Conservation (phyloP, 1,140 invertebrate genomes). For the Saccostrea glomerata region DNA sequence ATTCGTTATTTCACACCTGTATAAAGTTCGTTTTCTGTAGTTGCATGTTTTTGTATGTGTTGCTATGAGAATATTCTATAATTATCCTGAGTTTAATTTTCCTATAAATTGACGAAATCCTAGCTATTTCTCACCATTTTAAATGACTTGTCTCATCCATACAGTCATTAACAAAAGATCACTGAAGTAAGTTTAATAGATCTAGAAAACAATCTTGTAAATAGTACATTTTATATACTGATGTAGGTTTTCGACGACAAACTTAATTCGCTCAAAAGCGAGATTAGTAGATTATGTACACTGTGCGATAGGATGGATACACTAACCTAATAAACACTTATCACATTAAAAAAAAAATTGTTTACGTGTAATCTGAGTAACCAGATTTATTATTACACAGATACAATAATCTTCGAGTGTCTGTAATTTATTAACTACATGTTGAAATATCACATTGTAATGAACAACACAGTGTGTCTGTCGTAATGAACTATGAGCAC, state of each 20-base stretch:
- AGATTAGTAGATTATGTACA: slow-evolving; percentile 43
- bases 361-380: slow-evolving; percentile 7
- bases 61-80: slow-evolving; percentile 26
- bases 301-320: slow-evolving; percentile 33
- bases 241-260: slow-evolving; percentile 26
- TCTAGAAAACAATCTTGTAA: slow-evolving; percentile 6
- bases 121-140: slow-evolving; percentile 40
- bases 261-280: slow-evolving; percentile 37
- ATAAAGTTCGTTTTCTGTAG: background rate
- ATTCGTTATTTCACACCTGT: background rate
- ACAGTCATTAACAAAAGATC: slow-evolving; percentile 39
- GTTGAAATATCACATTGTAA: slow-evolving; percentile 28
- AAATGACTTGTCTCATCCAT: slow-evolving; percentile 40
- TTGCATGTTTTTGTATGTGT: slow-evolving; percentile 10
- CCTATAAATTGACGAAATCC: slow-evolving; percentile 39
- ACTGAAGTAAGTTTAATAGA: slow-evolving; percentile 28
- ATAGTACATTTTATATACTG: slow-evolving; percentile 27
- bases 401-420: slow-evolving; percentile 25
- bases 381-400: slow-evolving; percentile 3
- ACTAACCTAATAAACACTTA: slow-evolving; percentile 28
- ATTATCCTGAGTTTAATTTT: slow-evolving; percentile 33
- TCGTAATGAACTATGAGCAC: slow-evolving; percentile 32
- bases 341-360: slow-evolving; percentile 33
- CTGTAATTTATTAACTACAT: slow-evolving; percentile 6
- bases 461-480: slow-evolving; percentile 39